Conservation (phyloP, 2,888 invertebrate species). For the Reticulitermes lucifugus region DNA sequence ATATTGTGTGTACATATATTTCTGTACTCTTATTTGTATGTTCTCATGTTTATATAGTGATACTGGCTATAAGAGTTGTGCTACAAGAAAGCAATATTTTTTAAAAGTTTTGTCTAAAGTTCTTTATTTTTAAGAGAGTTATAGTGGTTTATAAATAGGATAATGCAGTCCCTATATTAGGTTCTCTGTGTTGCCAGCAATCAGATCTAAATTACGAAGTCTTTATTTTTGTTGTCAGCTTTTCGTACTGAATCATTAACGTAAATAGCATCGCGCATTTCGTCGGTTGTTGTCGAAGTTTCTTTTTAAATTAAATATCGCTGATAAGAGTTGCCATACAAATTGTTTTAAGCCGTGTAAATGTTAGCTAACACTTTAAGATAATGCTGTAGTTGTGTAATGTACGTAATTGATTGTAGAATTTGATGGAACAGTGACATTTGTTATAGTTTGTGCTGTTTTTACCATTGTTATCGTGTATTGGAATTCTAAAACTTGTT, state of each 20-base stretch:
- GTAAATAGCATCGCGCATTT: not conserved
- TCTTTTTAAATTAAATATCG: not conserved
- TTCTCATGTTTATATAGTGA: not conserved
- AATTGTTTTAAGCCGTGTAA: not conserved
- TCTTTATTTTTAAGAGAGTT: conserved; percentile 28
- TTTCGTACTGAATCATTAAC: not conserved
- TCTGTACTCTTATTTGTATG: not conserved
- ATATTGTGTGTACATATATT: conserved; percentile 1
- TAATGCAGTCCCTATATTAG: conserved; percentile 30
- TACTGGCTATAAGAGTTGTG: not conserved
- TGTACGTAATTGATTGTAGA: not conserved
- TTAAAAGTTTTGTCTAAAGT: not conserved
- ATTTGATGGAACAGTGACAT: not conserved
- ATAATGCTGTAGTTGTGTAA: not conserved
- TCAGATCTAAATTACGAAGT: not conserved
- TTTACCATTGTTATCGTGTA: not conserved
- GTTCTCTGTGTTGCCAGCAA: not conserved
- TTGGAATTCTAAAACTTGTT: not conserved
- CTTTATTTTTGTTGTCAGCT: not conserved
- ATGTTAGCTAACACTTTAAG: not conserved
- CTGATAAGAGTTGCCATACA: not conserved
- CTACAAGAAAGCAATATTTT: conserved; percentile 18
- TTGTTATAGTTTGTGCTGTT: too few species aligned
- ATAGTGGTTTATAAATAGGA: not conserved
- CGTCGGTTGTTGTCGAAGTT: not conserved